These are phyloP conservation scores for Diorhabda carinulata DNA, from an alignment of 1,140 invertebrate genomes.

Conservation along the genomic window DNA sequence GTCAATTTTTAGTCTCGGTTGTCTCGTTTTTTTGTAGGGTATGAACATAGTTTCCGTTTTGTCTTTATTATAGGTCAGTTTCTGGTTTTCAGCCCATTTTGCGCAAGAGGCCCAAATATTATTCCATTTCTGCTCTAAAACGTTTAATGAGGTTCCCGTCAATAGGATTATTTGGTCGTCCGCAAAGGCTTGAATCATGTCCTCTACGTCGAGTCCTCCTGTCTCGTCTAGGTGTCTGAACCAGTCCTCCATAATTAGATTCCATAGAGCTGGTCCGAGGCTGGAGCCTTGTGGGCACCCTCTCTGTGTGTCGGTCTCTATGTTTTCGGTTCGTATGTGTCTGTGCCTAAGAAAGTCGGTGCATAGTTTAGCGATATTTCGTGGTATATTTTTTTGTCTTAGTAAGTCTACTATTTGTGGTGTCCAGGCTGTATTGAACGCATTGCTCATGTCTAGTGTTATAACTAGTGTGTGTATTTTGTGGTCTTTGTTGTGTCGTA, in stretches of 20 bases:
- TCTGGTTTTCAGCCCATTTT: conserved; percentile 4
- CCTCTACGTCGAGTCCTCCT: background rate
- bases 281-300: conserved; percentile 35
- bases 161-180: conserved; percentile 26
- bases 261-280: conserved; percentile 29
- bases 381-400: background rate
- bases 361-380: background rate
- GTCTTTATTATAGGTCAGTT: conserved; percentile 22
- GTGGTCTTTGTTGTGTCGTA: conserved; percentile 1
- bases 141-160: conserved; percentile 17
- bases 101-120: conserved; percentile 6
- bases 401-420: background rate
- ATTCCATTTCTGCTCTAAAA: conserved; percentile 19
- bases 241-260: conserved; percentile 29
- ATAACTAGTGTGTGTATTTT: conserved; percentile 15
- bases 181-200: conserved; percentile 20
- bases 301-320: conserved; percentile 12
- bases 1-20: conserved; percentile 17
- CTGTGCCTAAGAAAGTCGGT: conserved; percentile 18
- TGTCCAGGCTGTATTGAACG: conserved; percentile 23
- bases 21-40: conserved; percentile 11
- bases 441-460: conserved; percentile 20
- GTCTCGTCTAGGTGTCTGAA: conserved; percentile 16
- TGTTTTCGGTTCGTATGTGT: conserved; percentile 15
- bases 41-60: conserved; percentile 29